Base-by-base conservation (phyloP, 2,113 vertebrate species). In the Petroica traversi region DNA sequence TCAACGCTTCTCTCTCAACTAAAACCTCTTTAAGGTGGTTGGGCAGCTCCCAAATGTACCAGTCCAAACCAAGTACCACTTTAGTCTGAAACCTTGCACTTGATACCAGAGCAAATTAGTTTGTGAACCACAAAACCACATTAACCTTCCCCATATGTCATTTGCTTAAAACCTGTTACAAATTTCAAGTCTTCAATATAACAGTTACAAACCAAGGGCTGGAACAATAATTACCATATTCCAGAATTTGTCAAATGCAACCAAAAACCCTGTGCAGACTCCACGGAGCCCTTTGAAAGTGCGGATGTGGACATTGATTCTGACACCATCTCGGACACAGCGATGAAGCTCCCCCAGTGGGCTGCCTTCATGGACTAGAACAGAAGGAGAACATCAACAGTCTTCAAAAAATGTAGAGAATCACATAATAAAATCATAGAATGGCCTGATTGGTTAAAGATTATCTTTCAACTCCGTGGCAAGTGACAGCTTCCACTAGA, bases 171-270 rank as follows among this genome's bases (percentile, higher is more conserved):
- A 83, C 6, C 45, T 58, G 8, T 8, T 33, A 29, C 33, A 92
- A 57, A 73, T 64, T 17, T 62, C 66, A 90, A 72, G 11, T 49
- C 85, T 91, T 85, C 74, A 59, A 17, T 11, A 16, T 0, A 66
- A 31, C 61, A 63, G 19, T 29, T 59, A 40, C 9, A 93, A 86
- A 84, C 48, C 13, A 63, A 88, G 40, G 57, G n/a, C 15, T 69
- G 25, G 22, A 79, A 74, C 26, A 74, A 57, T 68, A 79, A 90
- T 98, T 98, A 99, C 99, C 99, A 99, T 98, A 97, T 99, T 99
- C 99, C 99, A 99, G 97, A 99, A 99, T 93, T 99, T 99, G 98
- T 99, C 99, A 57, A 99, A 99, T 34, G 99, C 99, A 45, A 99
- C 98, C 15, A 99, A 95, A 73, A 99, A 99, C 58, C 99, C 99